Conservation (phyloP, 2,888 invertebrate species). For the Drosophila acutilabella region DNA sequence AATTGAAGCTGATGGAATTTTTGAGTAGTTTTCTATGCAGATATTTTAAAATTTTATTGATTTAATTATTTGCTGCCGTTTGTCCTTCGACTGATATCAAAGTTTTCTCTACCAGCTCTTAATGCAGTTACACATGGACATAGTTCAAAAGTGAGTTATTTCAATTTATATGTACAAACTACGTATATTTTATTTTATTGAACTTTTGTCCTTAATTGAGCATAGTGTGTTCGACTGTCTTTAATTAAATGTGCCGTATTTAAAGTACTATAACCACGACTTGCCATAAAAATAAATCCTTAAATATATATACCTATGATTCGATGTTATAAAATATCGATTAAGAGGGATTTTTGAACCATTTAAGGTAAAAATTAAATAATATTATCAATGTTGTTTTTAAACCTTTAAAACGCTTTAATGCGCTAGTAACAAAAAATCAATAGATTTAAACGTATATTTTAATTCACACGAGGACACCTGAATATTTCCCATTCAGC, state of each 20-base stretch:
- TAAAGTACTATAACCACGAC: not conserved
- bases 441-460: not conserved
- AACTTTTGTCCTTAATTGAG: conserved; percentile 29
- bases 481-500: conserved; percentile 19
- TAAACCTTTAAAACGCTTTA: too few species aligned
- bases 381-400: too few species aligned
- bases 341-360: too few species aligned
- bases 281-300: too few species aligned
- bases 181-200: conserved; percentile 8
- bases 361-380: too few species aligned
- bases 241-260: conserved; percentile 25
- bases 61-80: conserved; percentile 69
- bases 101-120: conserved; percentile 29
- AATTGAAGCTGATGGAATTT: conserved; percentile 78
- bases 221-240: conserved; percentile 12
- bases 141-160: not conserved
- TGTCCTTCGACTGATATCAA: conserved; percentile 41
- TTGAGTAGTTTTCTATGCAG: conserved; percentile 65
- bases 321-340: too few species aligned
- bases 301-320: too few species aligned
- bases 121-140: conserved; percentile 26
- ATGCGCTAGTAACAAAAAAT: not conserved
- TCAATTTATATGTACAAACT: not conserved
- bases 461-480: not conserved
- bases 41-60: conserved; percentile 76